A percentile compares a stretch with the other conserved stretches of the same genome.
Conservation (phyloP, 2,113 vertebrate genomes). For the Tauraco erythrolophus region DNA sequence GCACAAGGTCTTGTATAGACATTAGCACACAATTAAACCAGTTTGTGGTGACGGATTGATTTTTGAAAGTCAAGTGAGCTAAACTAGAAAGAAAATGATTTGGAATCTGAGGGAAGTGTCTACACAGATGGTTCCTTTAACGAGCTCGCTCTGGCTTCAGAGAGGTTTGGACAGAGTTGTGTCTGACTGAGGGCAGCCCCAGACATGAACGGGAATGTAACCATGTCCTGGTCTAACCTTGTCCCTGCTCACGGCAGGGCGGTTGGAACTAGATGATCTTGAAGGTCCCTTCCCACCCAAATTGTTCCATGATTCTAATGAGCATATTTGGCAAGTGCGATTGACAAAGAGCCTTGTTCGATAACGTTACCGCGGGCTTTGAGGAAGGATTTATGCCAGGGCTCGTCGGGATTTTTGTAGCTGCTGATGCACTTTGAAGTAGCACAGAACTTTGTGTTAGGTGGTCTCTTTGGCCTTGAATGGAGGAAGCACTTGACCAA, state of each 20-base stretch:
- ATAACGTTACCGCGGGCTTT: background rate
- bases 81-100: background rate
- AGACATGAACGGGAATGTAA: accelerated
- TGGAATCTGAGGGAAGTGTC: background rate
- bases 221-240: background rate
- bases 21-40: no score
- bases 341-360: background rate
- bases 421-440: accelerated
- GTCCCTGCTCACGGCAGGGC: no score
- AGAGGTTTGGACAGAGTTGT: accelerated
- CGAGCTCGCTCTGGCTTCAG: background rate
- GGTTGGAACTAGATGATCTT: no score
- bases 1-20: background rate
- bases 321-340: background rate
- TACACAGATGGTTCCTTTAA: background rate
- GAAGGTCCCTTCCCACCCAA: no score
- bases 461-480: background rate
- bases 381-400: background rate
- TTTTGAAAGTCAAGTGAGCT: background rate
- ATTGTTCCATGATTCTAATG: background rate
- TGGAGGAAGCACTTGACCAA: background rate
- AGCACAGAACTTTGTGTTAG: accelerated
- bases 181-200: background rate
- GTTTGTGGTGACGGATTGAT: background rate
- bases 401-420: background rate